These are phyloP conservation scores for Actenoides lindsayi DNA, from an alignment of 2,113 vertebrate genomes.

Conservation along the genomic window DNA sequence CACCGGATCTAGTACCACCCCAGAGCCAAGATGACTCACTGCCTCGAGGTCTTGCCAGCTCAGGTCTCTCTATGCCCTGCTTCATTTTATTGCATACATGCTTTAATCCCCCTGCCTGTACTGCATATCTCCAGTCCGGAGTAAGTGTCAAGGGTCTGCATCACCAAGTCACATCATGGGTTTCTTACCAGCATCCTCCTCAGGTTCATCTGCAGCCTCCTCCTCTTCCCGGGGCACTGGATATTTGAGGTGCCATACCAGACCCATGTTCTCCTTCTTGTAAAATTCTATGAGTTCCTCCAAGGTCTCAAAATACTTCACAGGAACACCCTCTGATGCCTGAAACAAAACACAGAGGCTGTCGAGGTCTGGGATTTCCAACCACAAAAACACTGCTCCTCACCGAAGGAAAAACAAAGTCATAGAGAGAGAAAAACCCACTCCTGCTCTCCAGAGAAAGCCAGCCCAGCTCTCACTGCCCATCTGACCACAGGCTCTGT, in stretches of 20 bases:
- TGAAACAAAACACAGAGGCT: conserved; percentile 61
- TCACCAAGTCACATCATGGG: neutral
- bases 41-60: neutral
- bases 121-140: neutral
- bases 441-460: neutral
- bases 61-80: neutral
- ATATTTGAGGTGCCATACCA: conserved; percentile 91
- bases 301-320: conserved; percentile 87
- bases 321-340: conserved; percentile 94
- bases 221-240: conserved; percentile 88
- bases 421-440: conserved; percentile 5
- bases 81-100: neutral
- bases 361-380: neutral
- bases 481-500: neutral
- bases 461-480: neutral
- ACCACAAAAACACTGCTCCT: neutral
- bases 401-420: conserved; percentile 1
- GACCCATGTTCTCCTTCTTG: conserved; percentile 92
- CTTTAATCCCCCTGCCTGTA: neutral
- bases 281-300: conserved; percentile 95
- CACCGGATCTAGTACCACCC: neutral
- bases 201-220: conserved; percentile 77
- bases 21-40: neutral
- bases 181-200: conserved; percentile 86
- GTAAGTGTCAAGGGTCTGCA: neutral